Conservation (phyloP, 2,113 vertebrate species). For the Ibidorhyncha struthersii region DNA sequence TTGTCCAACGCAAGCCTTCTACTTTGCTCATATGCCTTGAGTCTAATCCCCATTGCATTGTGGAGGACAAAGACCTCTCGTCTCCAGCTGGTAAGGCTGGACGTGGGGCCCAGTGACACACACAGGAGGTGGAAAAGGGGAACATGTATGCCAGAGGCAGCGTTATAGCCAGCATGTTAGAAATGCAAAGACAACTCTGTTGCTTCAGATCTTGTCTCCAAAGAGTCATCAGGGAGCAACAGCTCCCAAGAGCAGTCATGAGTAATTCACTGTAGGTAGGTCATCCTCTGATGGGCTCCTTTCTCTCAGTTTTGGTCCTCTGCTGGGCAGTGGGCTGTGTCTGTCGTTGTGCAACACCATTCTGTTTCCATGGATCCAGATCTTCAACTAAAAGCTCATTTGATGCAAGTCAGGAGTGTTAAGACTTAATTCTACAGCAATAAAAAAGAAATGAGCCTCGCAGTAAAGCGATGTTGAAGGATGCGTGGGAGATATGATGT, state of each 20-base stretch:
- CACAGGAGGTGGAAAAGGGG: background rate
- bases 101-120: background rate
- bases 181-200: background rate
- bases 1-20: conserved; percentile 14
- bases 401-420: background rate
- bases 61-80: background rate
- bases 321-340: background rate
- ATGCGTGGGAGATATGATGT: background rate
- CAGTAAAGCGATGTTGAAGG: background rate
- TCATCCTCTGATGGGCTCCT: background rate
- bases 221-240: background rate
- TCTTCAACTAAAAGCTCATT: background rate
- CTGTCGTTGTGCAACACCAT: accelerated
- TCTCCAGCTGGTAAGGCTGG: background rate
- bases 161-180: background rate
- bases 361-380: background rate
- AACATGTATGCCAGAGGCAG: background rate
- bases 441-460: background rate
- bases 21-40: background rate
- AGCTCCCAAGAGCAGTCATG: background rate
- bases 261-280: background rate
- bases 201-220: background rate
- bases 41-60: background rate
- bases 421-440: background rate
- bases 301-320: background rate